Evolutionary conservation across 2,797 vertebrate genomes (phyloP), one percentile per base, ranked within the genome.

Genomic region (Huso huso): DNA sequence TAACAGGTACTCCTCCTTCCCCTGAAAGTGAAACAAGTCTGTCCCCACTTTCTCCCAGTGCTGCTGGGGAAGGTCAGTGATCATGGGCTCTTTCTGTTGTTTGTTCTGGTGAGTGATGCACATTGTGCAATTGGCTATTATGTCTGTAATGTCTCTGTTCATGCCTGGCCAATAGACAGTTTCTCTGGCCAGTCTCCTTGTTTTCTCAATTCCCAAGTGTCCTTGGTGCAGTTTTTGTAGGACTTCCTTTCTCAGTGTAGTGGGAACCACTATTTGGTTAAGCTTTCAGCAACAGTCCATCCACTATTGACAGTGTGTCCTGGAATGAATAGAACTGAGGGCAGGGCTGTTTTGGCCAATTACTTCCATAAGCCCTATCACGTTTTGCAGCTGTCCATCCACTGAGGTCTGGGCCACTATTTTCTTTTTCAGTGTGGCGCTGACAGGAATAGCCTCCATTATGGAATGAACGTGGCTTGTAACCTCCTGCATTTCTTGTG

Each of bases 41-140:
- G 10, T 65, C 13, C 50, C 64, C 51, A 65, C 15, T 50, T 65
- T 65, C 53, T 65, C 50, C 64, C 64, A 65, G n/a, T 51, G 51
- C 23, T 13, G n/a, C 15, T 51, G 53, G 51, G 13, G 51, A 18
- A 37, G 13, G 51, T 53, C 64, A 5, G 12, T 9, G 51, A 15
- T 50, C 64, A 65, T n/a, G 49, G 64, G 53, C n/a, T 53, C n/a
- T 18, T 65, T 55, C n/a, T 55, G 52, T 55, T 55, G 52, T 55
- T n/a, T 55, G 6, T 55, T 55, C 6, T 55, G 52, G n/a, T 55
- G 52, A 3, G 1, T 55, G n/a, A 55, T 9, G 9, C 52, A 55
- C 6, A 4, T 6, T 1, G 9, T n/a, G n/a, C n/a, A n/a, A 6
- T n/a, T 55, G 3, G 52, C 52, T 4, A 55, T 55, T 4, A 55